Conservation (phyloP, 2,797 vertebrate species). For the Molothrus ater region DNA sequence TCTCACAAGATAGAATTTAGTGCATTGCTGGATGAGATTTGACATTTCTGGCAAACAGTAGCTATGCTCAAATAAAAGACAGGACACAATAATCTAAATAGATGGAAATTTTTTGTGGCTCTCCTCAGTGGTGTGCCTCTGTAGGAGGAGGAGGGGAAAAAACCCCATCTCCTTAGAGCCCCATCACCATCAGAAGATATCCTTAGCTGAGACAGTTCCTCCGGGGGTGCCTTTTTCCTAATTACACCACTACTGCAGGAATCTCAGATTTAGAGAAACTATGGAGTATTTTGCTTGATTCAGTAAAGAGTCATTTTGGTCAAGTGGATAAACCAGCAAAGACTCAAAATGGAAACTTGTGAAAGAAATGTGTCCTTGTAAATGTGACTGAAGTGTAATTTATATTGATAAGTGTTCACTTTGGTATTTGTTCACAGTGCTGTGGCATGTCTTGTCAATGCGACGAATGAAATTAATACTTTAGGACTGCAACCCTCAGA, state of each 20-base stretch:
- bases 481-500: not conserved
- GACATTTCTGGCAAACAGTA: conserved; percentile 27
- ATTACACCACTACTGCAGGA: not conserved
- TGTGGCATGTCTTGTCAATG: not conserved
- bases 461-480: not conserved
- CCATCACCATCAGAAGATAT: not conserved
- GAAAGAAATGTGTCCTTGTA: not conserved
- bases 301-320: not conserved
- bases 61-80: not conserved
- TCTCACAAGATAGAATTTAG: not conserved
- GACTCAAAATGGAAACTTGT: not conserved
- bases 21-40: not conserved
- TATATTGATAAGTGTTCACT: not conserved
- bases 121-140: not conserved
- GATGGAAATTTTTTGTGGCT: not conserved
- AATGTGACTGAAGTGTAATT: not conserved
- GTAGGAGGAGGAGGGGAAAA: conserved; percentile 1
- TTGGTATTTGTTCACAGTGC: not conserved
- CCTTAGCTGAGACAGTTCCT: not conserved
- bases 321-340: not conserved
- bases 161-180: not conserved
- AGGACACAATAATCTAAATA: not conserved
- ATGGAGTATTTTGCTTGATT: not conserved
- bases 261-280: not conserved
- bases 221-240: not conserved